Conservation (phyloP, 2,113 vertebrate species). For the Oxygymnocypris stewartii region DNA sequence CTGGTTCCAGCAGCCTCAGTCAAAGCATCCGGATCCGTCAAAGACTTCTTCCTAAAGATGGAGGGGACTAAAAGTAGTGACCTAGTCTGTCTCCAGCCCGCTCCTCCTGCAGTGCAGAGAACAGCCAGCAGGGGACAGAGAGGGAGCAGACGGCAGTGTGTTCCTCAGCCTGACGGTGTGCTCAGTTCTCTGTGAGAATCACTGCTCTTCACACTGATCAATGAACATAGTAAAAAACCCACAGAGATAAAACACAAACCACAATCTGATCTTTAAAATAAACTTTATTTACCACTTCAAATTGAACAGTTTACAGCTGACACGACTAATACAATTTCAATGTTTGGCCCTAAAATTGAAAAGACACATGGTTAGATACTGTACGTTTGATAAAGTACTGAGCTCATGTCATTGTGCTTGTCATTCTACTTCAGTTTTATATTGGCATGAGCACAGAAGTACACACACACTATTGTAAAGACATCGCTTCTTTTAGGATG, state of each 20-base stretch:
- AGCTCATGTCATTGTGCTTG: slow-evolving; percentile 70
- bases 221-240: not conserved
- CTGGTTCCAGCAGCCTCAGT: not conserved
- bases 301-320: slow-evolving; percentile 79
- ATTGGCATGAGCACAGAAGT: slow-evolving; percentile 58
- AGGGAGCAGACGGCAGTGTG: slow-evolving; percentile 23
- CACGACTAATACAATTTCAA: slow-evolving; percentile 78
- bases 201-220: not conserved
- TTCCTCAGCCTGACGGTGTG: slow-evolving; percentile 37
- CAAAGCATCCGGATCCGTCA: not conserved
- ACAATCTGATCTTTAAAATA: slow-evolving; percentile 78
- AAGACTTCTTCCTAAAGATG: slow-evolving; percentile 12
- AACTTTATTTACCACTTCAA: slow-evolving; percentile 82
- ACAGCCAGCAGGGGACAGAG: slow-evolving; percentile 49
- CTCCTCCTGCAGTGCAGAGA: slow-evolving; percentile 56
- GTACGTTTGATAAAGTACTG: slow-evolving; percentile 66
- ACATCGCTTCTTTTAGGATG: slow-evolving; percentile 44
- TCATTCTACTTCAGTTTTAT: slow-evolving; percentile 58
- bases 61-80: not conserved
- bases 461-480: slow-evolving; percentile 54
- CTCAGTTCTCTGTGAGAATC: slow-evolving; percentile 45
- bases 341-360: slow-evolving; percentile 77
- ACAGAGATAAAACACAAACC: slow-evolving; percentile 26
- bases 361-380: slow-evolving; percentile 72
- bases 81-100: slow-evolving; percentile 24